Conservation (phyloP, 2,113 vertebrate species). For the Dromas ardeola region DNA sequence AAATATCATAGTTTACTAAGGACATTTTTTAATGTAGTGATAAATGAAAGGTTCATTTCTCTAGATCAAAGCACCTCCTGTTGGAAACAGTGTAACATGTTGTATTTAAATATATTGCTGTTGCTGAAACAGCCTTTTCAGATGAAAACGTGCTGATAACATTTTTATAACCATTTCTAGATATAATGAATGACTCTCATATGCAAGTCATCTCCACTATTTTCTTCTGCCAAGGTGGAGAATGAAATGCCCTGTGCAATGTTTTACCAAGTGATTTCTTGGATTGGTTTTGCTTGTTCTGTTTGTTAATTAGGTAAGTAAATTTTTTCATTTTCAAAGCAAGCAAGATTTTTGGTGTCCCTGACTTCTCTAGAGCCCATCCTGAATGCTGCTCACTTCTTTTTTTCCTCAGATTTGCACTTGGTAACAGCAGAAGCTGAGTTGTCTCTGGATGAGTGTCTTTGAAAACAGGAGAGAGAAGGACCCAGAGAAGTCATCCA, state of each 20-base stretch:
- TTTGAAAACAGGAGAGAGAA: not conserved
- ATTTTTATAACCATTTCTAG: not conserved
- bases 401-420: not conserved
- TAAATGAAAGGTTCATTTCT: not conserved
- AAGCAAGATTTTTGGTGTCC: not conserved
- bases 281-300: not conserved
- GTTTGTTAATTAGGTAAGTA: not conserved
- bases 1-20: slow-evolving; percentile 1
- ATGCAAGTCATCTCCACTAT: not conserved
- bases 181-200: not conserved
- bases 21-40: not conserved
- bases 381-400: not conserved
- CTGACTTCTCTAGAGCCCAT: not conserved
- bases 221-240: not conserved
- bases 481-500: not conserved
- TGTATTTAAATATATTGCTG: not conserved
- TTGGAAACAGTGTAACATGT: not conserved
- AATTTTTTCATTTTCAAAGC: not conserved
- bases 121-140: not conserved
- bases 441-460: not conserved
- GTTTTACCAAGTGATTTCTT: not conserved
- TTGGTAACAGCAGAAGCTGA: not conserved
- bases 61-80: not conserved
- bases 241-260: not conserved
- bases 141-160: not conserved